A percentile compares a stretch with the other conserved stretches of the same genome.
These are phyloP conservation scores for Apodemia zela DNA, from an alignment of 2,888 invertebrate genomes.

Conservation along the genomic window DNA sequence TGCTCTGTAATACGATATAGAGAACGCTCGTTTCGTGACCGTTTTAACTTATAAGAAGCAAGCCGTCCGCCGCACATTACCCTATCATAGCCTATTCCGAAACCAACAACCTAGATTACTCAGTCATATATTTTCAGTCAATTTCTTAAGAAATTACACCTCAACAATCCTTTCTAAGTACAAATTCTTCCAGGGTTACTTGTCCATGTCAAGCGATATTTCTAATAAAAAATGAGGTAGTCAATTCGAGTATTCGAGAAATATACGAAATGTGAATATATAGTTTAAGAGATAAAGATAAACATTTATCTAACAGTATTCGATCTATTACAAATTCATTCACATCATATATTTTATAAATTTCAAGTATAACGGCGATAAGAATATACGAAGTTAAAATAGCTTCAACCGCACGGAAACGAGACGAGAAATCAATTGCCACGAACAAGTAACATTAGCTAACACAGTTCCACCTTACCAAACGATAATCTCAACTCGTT, in stretches of 20 bases:
- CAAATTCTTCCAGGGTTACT: constrained; percentile 56
- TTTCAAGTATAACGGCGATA: constrained; percentile 45
- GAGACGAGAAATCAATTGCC: constrained; percentile 25
- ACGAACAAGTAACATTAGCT: constrained; percentile 51
- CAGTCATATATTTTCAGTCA: constrained; percentile 79
- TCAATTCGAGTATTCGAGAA: constrained; percentile 48
- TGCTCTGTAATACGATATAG: constrained; percentile 25
- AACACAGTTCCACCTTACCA: constrained; percentile 75
- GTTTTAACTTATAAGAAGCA: constrained; percentile 57
- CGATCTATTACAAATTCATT: constrained; percentile 43
- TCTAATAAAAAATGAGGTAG: constrained; percentile 40
- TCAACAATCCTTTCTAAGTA: constrained; percentile 66
- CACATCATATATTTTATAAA: constrained; percentile 38
- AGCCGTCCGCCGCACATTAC: constrained; percentile 72
- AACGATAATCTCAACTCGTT: constrained; percentile 58
- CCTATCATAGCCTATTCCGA: constrained; percentile 73
- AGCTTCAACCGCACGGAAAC: constrained; percentile 30
- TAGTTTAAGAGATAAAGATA: constrained; percentile 43
- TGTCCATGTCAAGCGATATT: constrained; percentile 39
- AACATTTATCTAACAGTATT: constrained; percentile 43
- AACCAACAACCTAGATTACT: constrained; percentile 75
- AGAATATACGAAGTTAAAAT: constrained; percentile 37
- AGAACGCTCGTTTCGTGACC: constrained; percentile 48
- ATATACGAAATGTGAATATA: constrained; percentile 44
- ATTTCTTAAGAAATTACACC: constrained; percentile 75